Conservation (phyloP, 1,140 invertebrate species). For the Varroa destructor region DNA sequence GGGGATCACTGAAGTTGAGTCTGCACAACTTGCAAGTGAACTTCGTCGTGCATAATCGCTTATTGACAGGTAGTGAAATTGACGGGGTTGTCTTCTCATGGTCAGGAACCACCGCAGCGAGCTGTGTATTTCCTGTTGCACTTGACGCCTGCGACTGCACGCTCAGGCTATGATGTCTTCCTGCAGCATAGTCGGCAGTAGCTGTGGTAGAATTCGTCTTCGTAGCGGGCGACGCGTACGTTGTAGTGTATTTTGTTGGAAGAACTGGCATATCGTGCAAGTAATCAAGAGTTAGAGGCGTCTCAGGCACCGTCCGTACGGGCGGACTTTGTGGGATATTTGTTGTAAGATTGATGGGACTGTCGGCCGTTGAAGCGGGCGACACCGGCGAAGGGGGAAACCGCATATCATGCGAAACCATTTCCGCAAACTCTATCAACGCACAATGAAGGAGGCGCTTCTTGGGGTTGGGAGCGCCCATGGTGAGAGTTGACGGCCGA, state of each 20-base stretch:
- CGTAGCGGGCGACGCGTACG: no score
- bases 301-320: not conserved
- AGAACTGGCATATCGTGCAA: constrained; percentile 33
- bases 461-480: constrained; percentile 10
- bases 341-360: constrained; percentile 11
- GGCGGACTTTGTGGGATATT: not conserved
- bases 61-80: not conserved
- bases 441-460: constrained; percentile 21
- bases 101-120: no score
- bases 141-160: no score
- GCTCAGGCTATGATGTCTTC: no score
- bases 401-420: constrained; percentile 32
- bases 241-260: no score
- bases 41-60: constrained; percentile 22
- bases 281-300: constrained; percentile 31
- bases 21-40: constrained; percentile 27
- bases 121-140: no score
- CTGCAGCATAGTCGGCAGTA: no score
- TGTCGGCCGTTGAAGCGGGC: constrained; percentile 33
- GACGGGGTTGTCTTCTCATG: no score
- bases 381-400: constrained; percentile 39
- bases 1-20: constrained; percentile 35
- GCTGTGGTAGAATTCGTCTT: no score
- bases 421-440: constrained; percentile 4
- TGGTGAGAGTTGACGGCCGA: constrained; percentile 3